phyloP scores from a whole-genome alignment of 1,140 invertebrate genomes.

The Archivesica marissinica region DNA sequence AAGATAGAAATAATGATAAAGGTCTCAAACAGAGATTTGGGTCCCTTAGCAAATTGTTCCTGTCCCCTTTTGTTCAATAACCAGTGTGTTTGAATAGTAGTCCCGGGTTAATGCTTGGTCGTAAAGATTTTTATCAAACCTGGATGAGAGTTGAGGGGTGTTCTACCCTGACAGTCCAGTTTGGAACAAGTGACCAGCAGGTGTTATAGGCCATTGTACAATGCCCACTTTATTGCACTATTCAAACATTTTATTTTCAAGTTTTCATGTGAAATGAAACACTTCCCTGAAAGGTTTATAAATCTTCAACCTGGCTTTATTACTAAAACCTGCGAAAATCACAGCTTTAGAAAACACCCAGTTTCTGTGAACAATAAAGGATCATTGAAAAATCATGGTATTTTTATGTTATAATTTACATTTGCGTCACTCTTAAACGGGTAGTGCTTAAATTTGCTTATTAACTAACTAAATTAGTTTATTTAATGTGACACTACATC shows the following conservation, averaged over 20 bases:
- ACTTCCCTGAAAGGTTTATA: conserved; percentile 31
- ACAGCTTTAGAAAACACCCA: neutral
- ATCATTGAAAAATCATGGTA: too few relatives aligned
- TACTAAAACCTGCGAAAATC: neutral
- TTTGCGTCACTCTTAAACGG: too few relatives aligned
- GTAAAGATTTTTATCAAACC: conserved; percentile 31
- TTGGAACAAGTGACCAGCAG: conserved; percentile 14
- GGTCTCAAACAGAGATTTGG: neutral
- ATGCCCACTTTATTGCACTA: conserved; percentile 4
- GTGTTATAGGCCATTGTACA: conserved; percentile 2
- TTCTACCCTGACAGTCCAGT: neutral
- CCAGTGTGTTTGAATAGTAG: neutral
- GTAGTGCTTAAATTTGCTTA: too few relatives aligned
- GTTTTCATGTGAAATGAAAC: conserved; percentile 21
- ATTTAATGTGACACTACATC: too few relatives aligned
- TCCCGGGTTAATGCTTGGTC: conserved; percentile 4
- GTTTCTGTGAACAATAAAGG: too few relatives aligned
- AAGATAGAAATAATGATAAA: neutral
- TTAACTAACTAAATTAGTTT: too few relatives aligned
- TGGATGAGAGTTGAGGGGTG: neutral
- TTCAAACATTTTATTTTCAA: conserved; percentile 39
- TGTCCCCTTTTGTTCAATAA: conserved; percentile 17
- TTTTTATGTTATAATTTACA: too few relatives aligned
- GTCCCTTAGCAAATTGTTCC: conserved; percentile 16
- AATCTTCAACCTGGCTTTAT: neutral